Conservation (phyloP, 2,797 vertebrate genomes). For the Sorex maritimensis region DNA sequence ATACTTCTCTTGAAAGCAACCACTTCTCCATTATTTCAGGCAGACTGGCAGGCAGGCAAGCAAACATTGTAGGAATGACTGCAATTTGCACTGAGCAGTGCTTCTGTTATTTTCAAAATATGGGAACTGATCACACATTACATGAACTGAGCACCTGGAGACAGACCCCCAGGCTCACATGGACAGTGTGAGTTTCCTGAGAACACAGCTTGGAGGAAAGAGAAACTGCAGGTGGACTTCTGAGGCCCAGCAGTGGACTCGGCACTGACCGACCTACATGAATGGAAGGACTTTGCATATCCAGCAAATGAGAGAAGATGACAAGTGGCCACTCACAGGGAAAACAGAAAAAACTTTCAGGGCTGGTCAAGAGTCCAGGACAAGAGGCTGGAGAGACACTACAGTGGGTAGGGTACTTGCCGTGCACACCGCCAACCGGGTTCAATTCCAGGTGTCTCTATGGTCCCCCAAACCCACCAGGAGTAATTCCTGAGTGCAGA, state of each 20-base stretch:
- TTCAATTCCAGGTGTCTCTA: background rate
- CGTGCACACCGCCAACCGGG: no score
- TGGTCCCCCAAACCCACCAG: background rate
- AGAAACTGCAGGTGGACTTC: background rate
- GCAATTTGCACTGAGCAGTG: background rate
- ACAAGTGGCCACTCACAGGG: background rate
- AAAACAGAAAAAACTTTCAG: background rate
- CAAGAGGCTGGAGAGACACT: no score
- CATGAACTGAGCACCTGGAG: background rate
- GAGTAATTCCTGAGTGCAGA: no score
- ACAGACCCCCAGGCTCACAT: background rate
- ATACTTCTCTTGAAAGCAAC: slow-evolving; percentile 52
- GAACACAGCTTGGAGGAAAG: slow-evolving; percentile 46
- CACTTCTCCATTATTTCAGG: background rate
- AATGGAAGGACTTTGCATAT: background rate
- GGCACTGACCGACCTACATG: background rate
- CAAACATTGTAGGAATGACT: background rate
- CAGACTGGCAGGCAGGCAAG: slow-evolving; percentile 63
- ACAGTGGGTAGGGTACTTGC: no score
- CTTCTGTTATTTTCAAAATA: no score
- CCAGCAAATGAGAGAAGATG: background rate
- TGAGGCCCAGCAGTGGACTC: background rate
- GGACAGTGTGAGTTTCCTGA: background rate
- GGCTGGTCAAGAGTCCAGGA: background rate
- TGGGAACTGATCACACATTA: no score